Evolutionary conservation across 2,888 invertebrate genomes (phyloP).

Genomic region (Amblyjoppa fuscipennis): DNA sequence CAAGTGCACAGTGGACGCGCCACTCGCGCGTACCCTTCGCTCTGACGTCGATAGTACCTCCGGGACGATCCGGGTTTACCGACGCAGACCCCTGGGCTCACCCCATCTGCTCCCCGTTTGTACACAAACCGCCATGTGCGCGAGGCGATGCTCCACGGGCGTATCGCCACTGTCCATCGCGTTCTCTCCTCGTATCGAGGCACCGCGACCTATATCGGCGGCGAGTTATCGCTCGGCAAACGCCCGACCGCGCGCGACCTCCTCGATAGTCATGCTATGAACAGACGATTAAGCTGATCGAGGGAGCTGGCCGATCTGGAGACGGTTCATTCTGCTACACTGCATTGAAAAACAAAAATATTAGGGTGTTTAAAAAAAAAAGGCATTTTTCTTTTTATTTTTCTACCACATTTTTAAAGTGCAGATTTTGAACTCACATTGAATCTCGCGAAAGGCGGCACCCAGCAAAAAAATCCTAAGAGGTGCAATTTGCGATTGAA

Average conservation of each 20-base stretch:
- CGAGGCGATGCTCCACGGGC: constrained; percentile 14
- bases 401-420: too few species aligned
- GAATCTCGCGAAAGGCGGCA: too few species aligned
- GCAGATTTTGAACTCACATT: too few species aligned
- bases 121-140: neutral
- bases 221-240: constrained; percentile 44
- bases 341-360: too few species aligned
- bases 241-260: neutral
- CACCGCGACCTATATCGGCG: constrained; percentile 45
- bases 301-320: neutral
- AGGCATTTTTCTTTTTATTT: too few species aligned
- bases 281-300: constrained; percentile 1
- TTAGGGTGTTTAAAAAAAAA: too few species aligned
- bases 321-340: neutral
- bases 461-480: too few species aligned
- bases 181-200: constrained; percentile 59
- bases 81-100: constrained; percentile 52
- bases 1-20: neutral
- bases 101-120: constrained; percentile 6
- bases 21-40: constrained; percentile 20
- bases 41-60: constrained; percentile 46
- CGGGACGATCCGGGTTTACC: constrained; percentile 62
- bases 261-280: constrained; percentile 18
- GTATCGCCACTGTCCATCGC: constrained; percentile 63
- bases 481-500: too few species aligned